Conservation (phyloP, 2,888 invertebrate genomes). For the Mycalesis mineus region DNA sequence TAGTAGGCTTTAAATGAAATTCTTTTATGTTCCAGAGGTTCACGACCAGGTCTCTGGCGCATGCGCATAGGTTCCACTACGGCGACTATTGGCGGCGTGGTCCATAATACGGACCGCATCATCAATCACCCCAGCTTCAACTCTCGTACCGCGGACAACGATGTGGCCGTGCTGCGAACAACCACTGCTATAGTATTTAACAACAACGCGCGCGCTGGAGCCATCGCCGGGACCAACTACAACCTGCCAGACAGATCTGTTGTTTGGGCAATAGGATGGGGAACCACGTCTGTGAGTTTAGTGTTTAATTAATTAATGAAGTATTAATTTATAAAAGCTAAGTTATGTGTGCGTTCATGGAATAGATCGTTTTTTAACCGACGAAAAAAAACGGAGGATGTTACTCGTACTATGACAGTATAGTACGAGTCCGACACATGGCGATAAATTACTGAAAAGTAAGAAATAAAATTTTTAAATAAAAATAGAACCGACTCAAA, state of each 20-base stretch:
- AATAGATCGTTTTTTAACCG: no score
- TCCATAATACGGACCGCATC: not conserved
- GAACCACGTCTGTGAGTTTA: conserved; percentile 3
- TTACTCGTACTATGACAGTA: no score
- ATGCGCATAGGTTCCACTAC: not conserved
- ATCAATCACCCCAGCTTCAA: conserved; percentile 2
- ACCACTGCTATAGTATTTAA: conserved; percentile 17
- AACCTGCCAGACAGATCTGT: conserved; percentile 35
- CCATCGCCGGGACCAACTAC: conserved; percentile 38
- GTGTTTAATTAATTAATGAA: no score
- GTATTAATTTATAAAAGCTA: no score
- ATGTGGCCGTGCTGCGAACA: not conserved
- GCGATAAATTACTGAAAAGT: no score
- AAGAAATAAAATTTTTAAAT: no score
- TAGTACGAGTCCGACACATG: no score
- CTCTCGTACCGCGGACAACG: not conserved
- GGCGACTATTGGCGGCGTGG: not conserved
- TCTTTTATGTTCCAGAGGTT: no score
- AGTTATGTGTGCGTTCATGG: no score
- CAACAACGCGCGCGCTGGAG: conserved; percentile 29
- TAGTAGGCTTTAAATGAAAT: no score
- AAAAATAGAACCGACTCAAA: no score
- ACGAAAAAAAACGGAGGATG: no score
- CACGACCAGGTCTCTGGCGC: not conserved
- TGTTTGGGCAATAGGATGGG: conserved; percentile 44